These are phyloP conservation scores for Chionoecetes opilio DNA, from an alignment of 1,140 invertebrate species.

Conservation along the genomic window DNA sequence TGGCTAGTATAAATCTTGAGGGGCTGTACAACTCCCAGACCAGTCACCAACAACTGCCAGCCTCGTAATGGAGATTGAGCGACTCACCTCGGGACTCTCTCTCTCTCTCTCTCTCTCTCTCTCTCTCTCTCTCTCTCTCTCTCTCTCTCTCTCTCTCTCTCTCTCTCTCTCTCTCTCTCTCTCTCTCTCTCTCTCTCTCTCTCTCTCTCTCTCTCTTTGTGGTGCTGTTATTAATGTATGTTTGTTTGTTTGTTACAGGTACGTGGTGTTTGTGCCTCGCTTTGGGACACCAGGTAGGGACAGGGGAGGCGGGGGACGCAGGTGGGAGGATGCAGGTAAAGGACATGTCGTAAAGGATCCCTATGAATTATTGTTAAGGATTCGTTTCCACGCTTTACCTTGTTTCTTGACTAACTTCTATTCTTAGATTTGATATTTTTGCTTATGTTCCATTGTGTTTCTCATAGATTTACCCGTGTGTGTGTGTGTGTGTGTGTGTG, in stretches of 20 bases:
- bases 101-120: slow-evolving; percentile 57
- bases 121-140: slow-evolving; percentile 66
- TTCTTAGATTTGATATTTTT: neutral
- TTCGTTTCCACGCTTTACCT: neutral
- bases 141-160: slow-evolving; percentile 58
- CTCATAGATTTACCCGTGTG: too few relatives aligned
- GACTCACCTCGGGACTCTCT: slow-evolving; percentile 33
- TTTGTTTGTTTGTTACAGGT: slow-evolving; percentile 9
- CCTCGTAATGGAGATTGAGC: slow-evolving; percentile 59
- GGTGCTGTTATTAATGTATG: neutral
- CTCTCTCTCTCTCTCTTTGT: slow-evolving; percentile 25
- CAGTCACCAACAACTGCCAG: slow-evolving; percentile 22
- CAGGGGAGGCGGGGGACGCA: neutral
- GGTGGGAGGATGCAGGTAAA: neutral
- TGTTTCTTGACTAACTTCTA: neutral
- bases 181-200: slow-evolving; percentile 56
- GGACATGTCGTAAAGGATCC: neutral
- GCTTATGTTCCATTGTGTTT: too few relatives aligned
- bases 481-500: neutral
- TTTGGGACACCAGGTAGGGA: neutral
- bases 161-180: slow-evolving; percentile 56
- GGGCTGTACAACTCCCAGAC: neutral
- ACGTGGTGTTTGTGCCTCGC: neutral
- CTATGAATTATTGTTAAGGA: neutral
- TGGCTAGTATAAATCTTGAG: neutral